Evolutionary conservation across 2,113 vertebrate species (phyloP).

Genomic region (Grallaria varia): DNA sequence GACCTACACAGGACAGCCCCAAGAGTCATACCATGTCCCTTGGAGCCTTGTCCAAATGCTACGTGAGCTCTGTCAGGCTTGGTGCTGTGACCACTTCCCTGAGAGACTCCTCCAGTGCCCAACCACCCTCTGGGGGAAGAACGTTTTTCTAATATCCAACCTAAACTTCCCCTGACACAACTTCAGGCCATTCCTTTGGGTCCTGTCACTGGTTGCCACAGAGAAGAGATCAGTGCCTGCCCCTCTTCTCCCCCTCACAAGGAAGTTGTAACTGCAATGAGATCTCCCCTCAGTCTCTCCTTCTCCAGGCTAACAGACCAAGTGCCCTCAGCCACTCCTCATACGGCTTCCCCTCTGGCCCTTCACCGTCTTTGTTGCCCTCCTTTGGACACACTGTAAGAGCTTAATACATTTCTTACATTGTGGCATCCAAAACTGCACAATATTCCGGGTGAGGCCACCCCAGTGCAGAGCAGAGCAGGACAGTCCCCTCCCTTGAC

Average conservation of each 20-base stretch:
- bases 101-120: neutral
- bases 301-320: neutral
- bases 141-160: neutral
- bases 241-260: neutral
- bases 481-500: neutral
- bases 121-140: neutral
- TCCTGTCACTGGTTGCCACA: neutral
- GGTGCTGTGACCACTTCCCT: neutral
- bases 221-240: neutral
- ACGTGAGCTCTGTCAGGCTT: neutral
- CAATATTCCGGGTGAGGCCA: rapidly evolving
- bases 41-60: neutral
- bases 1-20: neutral
- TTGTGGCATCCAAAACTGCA: neutral
- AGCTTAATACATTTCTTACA: neutral
- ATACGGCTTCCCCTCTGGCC: neutral
- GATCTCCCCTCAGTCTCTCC: neutral
- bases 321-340: neutral
- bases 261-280: neutral
- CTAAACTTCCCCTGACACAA: neutral
- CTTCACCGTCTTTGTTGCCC: neutral
- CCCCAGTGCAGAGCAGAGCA: neutral
- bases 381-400: neutral
- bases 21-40: neutral
- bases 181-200: rapidly evolving